These are phyloP conservation scores for Protonemura montana DNA, from an alignment of 2,888 invertebrate species.

Conservation along the genomic window DNA sequence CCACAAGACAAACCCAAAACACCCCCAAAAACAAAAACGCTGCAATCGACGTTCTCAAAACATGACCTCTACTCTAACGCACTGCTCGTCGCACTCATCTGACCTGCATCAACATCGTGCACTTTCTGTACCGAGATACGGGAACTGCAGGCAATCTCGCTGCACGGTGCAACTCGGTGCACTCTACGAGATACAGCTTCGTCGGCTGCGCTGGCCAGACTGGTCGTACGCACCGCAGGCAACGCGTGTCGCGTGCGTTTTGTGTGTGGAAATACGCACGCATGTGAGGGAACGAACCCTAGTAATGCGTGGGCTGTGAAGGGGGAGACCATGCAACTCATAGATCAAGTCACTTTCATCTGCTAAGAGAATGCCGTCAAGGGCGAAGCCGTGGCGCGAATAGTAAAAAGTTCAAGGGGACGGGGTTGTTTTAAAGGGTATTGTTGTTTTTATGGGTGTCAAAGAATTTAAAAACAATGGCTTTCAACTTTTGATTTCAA, in stretches of 20 bases:
- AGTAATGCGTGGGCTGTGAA: no score
- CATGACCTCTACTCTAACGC: not conserved
- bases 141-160: not conserved
- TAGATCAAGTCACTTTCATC: slow-evolving; percentile 12
- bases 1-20: not conserved
- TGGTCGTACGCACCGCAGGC: not conserved
- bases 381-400: not conserved
- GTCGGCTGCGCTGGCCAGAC: not conserved
- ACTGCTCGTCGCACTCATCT: not conserved
- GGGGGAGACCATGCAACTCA: no score
- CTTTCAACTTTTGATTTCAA: not conserved
- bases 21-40: not conserved
- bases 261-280: not conserved
- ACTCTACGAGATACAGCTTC: not conserved
- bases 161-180: not conserved
- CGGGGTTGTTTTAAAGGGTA: not conserved
- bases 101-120: not conserved
- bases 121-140: not conserved
- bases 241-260: not conserved
- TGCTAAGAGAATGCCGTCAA: not conserved
- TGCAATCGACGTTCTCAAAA: not conserved
- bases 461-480: not conserved
- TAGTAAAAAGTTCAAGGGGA: not conserved
- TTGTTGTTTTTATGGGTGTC: not conserved
- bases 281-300: not conserved